Conservation (phyloP, 1,140 invertebrate genomes). For the Drosophila tropicalis region DNA sequence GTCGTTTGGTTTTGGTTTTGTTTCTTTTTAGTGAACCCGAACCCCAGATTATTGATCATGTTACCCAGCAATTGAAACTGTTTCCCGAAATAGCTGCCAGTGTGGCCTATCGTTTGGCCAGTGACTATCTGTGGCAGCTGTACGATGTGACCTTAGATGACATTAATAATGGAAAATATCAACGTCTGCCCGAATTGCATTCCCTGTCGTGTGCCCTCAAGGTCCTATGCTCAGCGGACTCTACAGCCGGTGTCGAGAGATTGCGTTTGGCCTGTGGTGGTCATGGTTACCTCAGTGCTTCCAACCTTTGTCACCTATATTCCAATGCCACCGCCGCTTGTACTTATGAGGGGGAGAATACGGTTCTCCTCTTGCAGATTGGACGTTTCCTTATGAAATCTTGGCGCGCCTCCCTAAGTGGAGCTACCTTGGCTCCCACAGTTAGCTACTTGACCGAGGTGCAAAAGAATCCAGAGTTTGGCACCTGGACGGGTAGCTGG, state of each 20-base stretch:
- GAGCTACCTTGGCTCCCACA: slow-evolving; percentile 86
- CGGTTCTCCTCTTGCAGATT: slow-evolving; percentile 94
- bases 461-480: slow-evolving; percentile 73
- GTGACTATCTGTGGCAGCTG: slow-evolving; percentile 90
- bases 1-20: neutral
- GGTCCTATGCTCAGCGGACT: slow-evolving; percentile 90
- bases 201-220: slow-evolving; percentile 95
- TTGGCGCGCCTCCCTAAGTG: slow-evolving; percentile 86
- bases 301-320: slow-evolving; percentile 92
- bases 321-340: slow-evolving; percentile 90
- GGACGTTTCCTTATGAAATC: slow-evolving; percentile 91
- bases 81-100: slow-evolving; percentile 92
- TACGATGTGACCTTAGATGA: slow-evolving; percentile 91
- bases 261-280: slow-evolving; percentile 94
- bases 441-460: slow-evolving; percentile 86
- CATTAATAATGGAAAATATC: slow-evolving; percentile 90
- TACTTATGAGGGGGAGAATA: slow-evolving; percentile 98
- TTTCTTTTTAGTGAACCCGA: slow-evolving; percentile 86
- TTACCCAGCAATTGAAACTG: slow-evolving; percentile 97
- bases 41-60: slow-evolving; percentile 95
- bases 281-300: slow-evolving; percentile 94
- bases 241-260: slow-evolving; percentile 89
- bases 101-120: slow-evolving; percentile 90
- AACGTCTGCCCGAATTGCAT: slow-evolving; percentile 93
- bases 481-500: slow-evolving; percentile 86